These are phyloP conservation scores for Temnothorax unifasciatus DNA, from an alignment of 2,888 invertebrate genomes.

Conservation along the genomic window DNA sequence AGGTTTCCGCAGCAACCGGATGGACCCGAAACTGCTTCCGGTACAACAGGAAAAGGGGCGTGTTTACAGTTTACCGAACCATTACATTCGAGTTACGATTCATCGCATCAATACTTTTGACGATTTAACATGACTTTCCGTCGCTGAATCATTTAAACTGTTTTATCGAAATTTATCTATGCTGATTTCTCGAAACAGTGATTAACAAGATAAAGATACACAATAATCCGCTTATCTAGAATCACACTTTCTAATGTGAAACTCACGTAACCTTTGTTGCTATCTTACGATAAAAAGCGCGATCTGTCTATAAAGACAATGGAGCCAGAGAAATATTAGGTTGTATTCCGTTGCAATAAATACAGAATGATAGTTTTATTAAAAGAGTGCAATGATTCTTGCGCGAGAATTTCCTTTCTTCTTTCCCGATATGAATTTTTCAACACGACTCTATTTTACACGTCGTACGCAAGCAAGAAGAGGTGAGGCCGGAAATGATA, in stretches of 20 bases:
- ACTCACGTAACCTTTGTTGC: neutral
- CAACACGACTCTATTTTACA: neutral
- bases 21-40: slow-evolving; percentile 34
- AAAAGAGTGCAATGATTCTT: neutral
- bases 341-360: neutral
- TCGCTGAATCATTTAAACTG: neutral
- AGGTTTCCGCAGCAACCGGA: slow-evolving; percentile 43
- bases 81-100: slow-evolving; percentile 14
- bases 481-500: slow-evolving; percentile 64
- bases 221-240: neutral
- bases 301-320: neutral
- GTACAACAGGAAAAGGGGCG: slow-evolving; percentile 47
- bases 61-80: slow-evolving; percentile 17
- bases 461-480: slow-evolving; percentile 33
- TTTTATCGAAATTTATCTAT: neutral
- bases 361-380: neutral
- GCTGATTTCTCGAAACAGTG: slow-evolving; percentile 1
- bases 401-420: neutral
- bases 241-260: neutral
- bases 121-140: neutral
- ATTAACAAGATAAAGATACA: neutral
- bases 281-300: neutral
- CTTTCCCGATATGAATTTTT: neutral
- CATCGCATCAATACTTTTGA: neutral
- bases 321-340: neutral